Base-by-base conservation (phyloP, 2,888 invertebrate species). In the Eupithecia exiguata region DNA sequence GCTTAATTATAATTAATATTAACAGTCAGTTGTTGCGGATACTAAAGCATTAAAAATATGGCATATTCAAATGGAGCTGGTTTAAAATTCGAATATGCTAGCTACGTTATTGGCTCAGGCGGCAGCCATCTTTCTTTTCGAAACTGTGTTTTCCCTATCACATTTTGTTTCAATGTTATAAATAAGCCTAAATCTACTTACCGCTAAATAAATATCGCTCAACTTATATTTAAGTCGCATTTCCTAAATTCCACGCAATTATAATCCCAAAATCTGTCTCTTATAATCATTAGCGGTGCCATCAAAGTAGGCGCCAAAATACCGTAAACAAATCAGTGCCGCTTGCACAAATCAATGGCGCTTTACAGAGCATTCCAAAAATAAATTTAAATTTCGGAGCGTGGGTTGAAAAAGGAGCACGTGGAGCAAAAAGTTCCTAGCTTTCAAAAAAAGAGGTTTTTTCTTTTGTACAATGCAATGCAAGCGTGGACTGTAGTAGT, bases 401-500 rank as follows among this genome's bases (percentile, higher is more conserved):
- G 83, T 77, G 81, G 75, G 75, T 78, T 77, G 78, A 79, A 83
- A 83, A 83, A 80, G 80, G 76, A 82, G 78, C 79, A 80, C 83
- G 78, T 80, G 81, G 80, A 77, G 79, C 82, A 86, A 89, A 88
- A 86, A 85, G 66, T 66, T 66, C 61, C 58, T 63, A 71, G 63
- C 76, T 46, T 69, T 77, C 73, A 75, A 76, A 79, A 78, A 79
- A 79, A 68, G 74, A 65, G 65, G 69, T 74, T 69, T 38, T 30
- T 46, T 71, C 67, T 76, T 70, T 70, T 81, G 82, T 90, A 92
- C 66, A 7, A 25, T 66, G 89, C 85, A 82, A 83, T 92, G 88
- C 92, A 91, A 92, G 93, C 92, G 91, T 92, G 89, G 88, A 84
- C 87, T 91, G 87, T 79, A 83, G 82, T 87, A 90, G 91, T 92